Evolutionary conservation across 2,797 vertebrate species (phyloP).

Genomic region (Propithecus deckenii): DNA sequence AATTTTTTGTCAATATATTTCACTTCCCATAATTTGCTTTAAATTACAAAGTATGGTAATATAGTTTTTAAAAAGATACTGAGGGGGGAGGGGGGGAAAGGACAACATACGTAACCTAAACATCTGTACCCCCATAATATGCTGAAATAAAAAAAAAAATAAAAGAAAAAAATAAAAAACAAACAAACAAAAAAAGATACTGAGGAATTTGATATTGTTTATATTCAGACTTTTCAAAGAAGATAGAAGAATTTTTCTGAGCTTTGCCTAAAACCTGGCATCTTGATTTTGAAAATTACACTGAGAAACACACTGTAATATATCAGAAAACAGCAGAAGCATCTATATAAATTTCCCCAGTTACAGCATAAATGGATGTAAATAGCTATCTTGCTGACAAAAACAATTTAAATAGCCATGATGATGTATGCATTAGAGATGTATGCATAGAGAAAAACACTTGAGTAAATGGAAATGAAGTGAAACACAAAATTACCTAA

Average conservation of each 20-base stretch:
- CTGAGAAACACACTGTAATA: not conserved
- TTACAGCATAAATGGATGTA: not conserved
- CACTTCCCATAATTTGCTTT: not conserved
- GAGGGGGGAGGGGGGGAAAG: no score
- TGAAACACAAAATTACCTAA: slow-evolving; percentile 1
- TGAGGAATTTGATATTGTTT: slow-evolving; percentile 4
- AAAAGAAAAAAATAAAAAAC: no score
- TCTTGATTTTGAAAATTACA: slow-evolving; percentile 31
- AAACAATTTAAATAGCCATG: slow-evolving; percentile 13
- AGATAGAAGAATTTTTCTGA: slow-evolving; percentile 19
- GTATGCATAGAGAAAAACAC: not conserved
- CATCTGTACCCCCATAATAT: no score
- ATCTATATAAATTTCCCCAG: not conserved
- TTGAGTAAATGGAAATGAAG: slow-evolving; percentile 33
- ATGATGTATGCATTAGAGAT: not conserved
- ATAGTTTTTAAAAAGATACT: not conserved
- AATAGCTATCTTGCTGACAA: not conserved
- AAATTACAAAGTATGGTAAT: not conserved
- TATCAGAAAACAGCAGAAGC: not conserved
- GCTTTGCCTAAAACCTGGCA: slow-evolving; percentile 28
- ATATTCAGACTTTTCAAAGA: not conserved
- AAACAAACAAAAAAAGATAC: not conserved
- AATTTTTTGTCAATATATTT: not conserved
- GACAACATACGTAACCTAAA: no score
- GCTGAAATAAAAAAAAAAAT: no score